Conservation (phyloP, 2,113 vertebrate species). For the Mystacornis crossleyi region DNA sequence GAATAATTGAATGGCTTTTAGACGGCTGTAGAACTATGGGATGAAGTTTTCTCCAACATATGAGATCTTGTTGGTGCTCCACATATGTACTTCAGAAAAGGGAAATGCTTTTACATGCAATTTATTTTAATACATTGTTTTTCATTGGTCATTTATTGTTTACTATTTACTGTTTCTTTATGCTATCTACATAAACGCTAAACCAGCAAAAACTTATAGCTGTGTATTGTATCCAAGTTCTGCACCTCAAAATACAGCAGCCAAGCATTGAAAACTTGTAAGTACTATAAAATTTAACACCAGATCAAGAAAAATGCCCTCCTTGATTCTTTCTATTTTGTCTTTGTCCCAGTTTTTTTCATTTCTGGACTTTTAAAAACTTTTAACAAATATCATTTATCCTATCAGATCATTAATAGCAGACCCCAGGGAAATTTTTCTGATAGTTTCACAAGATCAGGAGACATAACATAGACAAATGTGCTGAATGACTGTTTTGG, state of each 20-base stretch:
- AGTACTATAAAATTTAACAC: neutral
- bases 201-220: neutral
- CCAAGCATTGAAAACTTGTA: neutral
- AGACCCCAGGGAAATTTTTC: constrained; percentile 4
- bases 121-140: neutral
- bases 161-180: neutral
- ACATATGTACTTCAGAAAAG: neutral
- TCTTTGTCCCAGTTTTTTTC: neutral
- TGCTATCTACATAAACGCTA: constrained; percentile 11
- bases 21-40: neutral
- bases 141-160: neutral
- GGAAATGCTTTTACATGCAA: neutral
- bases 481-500: neutral
- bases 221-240: neutral
- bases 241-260: neutral
- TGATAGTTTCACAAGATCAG: neutral
- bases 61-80: neutral
- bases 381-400: neutral
- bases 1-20: neutral
- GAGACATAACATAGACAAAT: neutral
- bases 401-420: neutral
- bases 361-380: neutral
- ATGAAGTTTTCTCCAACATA: neutral
- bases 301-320: neutral
- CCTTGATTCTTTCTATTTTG: neutral